Conservation (phyloP, 2,113 vertebrate genomes). For the Eublepharis macularius region DNA sequence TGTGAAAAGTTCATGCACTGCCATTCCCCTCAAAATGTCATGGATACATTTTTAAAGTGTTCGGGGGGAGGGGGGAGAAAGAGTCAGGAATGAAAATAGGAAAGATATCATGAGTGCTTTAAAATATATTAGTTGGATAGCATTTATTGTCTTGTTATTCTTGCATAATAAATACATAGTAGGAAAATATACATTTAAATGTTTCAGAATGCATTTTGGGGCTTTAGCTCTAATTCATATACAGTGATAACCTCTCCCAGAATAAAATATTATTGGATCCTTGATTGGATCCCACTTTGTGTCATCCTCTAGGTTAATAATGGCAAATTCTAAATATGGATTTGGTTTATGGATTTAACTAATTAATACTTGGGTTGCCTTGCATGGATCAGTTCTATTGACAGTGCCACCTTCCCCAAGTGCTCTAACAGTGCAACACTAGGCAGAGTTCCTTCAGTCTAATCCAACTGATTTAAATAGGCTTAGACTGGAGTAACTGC, state of each 20-base stretch:
- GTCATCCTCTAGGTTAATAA: not conserved
- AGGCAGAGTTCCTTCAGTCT: too few relatives aligned
- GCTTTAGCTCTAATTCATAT: not conserved
- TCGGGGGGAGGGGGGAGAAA: slow-evolving; percentile 44
- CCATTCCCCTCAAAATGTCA: slow-evolving; percentile 64
- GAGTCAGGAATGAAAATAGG: slow-evolving; percentile 45
- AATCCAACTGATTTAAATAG: too few relatives aligned
- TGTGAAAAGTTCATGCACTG: slow-evolving; percentile 56
- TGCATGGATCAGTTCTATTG: too few relatives aligned
- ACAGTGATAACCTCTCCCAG: not conserved
- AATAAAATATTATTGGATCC: not conserved
- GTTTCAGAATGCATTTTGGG: too few relatives aligned
- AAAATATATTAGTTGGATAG: slow-evolving; percentile 26
- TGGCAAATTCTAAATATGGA: not conserved
- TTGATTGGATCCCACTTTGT: not conserved
- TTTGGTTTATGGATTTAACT: not conserved
- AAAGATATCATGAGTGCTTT: slow-evolving; percentile 32
- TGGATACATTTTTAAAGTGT: slow-evolving; percentile 35
- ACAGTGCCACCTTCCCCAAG: too few relatives aligned
- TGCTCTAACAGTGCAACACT: too few relatives aligned
- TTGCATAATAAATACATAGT: slow-evolving; percentile 21
- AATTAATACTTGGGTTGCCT: not conserved
- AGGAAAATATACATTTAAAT: not conserved
- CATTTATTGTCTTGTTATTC: slow-evolving; percentile 33
- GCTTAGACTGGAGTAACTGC: too few relatives aligned